Base-by-base conservation (phyloP, 2,888 invertebrate genomes). In the Oscheius sp. region DNA sequence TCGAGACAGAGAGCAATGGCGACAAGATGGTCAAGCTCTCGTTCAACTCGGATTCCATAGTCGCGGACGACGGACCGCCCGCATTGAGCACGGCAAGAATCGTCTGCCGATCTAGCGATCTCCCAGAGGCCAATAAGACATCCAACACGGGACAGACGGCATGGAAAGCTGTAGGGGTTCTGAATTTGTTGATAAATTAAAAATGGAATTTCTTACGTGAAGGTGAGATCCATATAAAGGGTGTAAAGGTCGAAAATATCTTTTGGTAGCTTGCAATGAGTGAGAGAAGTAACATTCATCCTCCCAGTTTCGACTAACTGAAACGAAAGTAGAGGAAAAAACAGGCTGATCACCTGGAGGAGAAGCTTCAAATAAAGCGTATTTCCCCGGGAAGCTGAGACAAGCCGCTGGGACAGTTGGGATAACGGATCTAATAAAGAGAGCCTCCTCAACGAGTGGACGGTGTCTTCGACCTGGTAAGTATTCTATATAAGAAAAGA, bases 81-180 rank as follows among this genome's bases (percentile, higher is more conserved):
- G 96, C 93, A 90, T 96, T 96, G 6, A 96, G 93, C 1, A 96
- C 94, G 88, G 95, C 94, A 89, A 93, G 96, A 85, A 98, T 94
- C 90, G 96, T 96, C 6, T 72, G 72, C 18, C 76, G 70, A 46
- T 52, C 68, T 41, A 97, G 90, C 0, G 97, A 96, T 89, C 94
- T 94, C 12, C 97, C 91, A 0, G 96, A 94, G 3, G 97, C 94
- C 73, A 97, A 90, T 86, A 96, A 95, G 0, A 95, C 94, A 84
- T 94, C 94, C 13, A 98, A 90, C 73, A 97, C 94, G 69, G 94
- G 93, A 2, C 93, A 93, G 2, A 94, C 93, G 89, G 81, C 52
- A 84, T 95, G 95, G 89, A 95, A 97, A 0, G 95, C 94, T 59
- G 94, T 92, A 0, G 93, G 92, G 0, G 95, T 95, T 6, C 95